A percentile compares a stretch with the other conserved stretches of the same genome.
Evolutionary conservation across 2,888 invertebrate genomes (phyloP).

Genomic region (Coelopa pilipes): DNA sequence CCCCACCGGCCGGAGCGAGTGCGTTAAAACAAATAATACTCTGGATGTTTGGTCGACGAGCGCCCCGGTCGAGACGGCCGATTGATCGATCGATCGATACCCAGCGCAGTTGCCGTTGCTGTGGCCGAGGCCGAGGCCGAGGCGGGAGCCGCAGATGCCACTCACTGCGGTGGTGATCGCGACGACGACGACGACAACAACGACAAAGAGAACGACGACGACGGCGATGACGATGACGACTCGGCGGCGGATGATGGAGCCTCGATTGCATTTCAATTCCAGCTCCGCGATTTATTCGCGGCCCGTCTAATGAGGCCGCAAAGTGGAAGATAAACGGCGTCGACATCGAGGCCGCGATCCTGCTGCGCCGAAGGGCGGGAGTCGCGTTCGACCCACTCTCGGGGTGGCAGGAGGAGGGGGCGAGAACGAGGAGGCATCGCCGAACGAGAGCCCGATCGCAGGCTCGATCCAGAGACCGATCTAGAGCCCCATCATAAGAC

Average conservation of each 20-base stretch:
- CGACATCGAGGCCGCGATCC: constrained; percentile 6
- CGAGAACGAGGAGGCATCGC: neutral
- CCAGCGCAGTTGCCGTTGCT: constrained; percentile 18
- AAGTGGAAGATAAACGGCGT: constrained; percentile 24
- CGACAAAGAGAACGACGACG: neutral
- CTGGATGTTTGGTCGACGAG: constrained; percentile 6
- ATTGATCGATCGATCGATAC: constrained; percentile 21
- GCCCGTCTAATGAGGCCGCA: constrained; percentile 19
- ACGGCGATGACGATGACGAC: too few species aligned
- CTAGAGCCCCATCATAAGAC: too few species aligned
- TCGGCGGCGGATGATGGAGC: neutral
- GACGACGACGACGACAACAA: neutral
- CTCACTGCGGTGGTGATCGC: neutral
- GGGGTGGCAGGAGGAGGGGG: neutral
- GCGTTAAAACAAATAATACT: constrained; percentile 27
- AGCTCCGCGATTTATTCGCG: constrained; percentile 3
- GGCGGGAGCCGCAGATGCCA: neutral
- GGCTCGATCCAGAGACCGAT: too few species aligned
- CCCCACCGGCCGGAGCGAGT: too few species aligned
- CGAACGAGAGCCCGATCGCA: too few species aligned
- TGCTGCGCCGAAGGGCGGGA: too few species aligned
- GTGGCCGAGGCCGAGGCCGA: too few species aligned
- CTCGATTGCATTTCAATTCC: constrained; percentile 19
- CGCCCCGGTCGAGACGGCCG: neutral
- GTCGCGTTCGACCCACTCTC: too few species aligned